Percentiles rank a stretch among this genome's conserved stretches.
Evolutionary conservation across 2,797 vertebrate genomes (phyloP).

Genomic region (Denticeps clupeoides): DNA sequence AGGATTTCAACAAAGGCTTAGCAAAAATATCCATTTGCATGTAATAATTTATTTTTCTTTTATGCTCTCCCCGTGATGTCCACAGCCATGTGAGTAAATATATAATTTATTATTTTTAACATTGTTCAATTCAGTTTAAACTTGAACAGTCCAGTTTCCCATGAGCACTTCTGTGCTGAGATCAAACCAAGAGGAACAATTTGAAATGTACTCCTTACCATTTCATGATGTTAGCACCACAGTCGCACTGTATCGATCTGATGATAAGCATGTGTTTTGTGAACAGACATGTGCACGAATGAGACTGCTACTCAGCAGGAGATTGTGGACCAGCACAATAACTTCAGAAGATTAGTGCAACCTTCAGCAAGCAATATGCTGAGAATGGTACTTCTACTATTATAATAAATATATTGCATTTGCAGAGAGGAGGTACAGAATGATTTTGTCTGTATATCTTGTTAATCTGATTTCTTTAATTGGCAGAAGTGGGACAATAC

Average conservation of each 20-base stretch:
- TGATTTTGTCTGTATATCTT: too few relatives aligned
- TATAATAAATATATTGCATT: background rate
- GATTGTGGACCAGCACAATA: conserved; percentile 48
- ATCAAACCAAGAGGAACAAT: too few relatives aligned
- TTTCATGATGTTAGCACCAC: too few relatives aligned
- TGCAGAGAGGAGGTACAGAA: too few relatives aligned
- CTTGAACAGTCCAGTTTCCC: too few relatives aligned
- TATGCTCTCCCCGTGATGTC: background rate
- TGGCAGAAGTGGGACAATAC: conserved; percentile 39
- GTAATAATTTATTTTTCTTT: conserved; percentile 4
- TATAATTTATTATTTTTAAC: background rate
- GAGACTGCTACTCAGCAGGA: conserved; percentile 32
- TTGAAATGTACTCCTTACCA: too few relatives aligned
- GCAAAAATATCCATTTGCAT: background rate
- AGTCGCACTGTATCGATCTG: too few relatives aligned
- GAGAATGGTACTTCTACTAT: conserved; percentile 46
- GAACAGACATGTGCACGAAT: conserved; percentile 39
- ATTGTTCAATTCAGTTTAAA: too few relatives aligned
- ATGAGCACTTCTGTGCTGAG: too few relatives aligned
- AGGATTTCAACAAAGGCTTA: too few relatives aligned
- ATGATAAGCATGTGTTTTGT: too few relatives aligned
- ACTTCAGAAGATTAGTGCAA: conserved; percentile 39
- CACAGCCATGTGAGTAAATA: conserved; percentile 50
- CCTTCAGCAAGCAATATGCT: conserved; percentile 54
- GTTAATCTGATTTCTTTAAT: too few relatives aligned